phyloP scores from a whole-genome alignment of 2,113 vertebrate species.

The Leptosomus discolor region DNA sequence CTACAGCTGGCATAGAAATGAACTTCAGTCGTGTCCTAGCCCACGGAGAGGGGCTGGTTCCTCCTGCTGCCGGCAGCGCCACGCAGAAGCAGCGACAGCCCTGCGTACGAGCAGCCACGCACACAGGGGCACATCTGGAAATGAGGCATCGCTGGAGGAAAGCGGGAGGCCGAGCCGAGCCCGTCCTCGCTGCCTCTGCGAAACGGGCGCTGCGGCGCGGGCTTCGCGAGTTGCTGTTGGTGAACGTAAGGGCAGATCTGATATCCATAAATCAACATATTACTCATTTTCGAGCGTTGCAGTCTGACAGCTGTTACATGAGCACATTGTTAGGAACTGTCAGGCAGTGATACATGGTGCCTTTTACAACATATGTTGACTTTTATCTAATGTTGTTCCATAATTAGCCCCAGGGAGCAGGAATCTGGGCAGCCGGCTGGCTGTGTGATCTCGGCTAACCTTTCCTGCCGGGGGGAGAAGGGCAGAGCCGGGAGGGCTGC shows the following conservation, averaged over 20 bases:
- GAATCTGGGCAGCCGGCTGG: conserved; percentile 72
- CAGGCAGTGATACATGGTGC: conserved; percentile 77
- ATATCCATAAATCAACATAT: conserved; percentile 85
- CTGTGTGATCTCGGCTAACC: conserved; percentile 71
- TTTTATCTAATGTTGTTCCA: conserved; percentile 82
- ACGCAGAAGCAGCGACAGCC: fast-evolving
- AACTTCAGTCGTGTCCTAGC: background rate
- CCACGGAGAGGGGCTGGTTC: fast-evolving
- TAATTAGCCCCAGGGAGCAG: conserved; percentile 78
- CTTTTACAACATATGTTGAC: conserved; percentile 85
- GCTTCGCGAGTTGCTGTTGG: background rate
- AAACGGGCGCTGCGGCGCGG: background rate
- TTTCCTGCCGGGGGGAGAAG: conserved; percentile 47
- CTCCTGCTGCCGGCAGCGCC: background rate
- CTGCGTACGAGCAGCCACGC: fast-evolving
- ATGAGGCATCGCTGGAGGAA: fast-evolving
- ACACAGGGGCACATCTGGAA: background rate
- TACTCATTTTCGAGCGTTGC: conserved; percentile 75
- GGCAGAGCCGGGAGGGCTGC: background rate
- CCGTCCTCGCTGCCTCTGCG: background rate
- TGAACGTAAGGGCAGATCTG: conserved; percentile 65
- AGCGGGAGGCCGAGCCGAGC: background rate
- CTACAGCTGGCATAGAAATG: background rate
- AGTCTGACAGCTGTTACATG: conserved; percentile 81
- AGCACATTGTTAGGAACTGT: conserved; percentile 83